Evolutionary conservation across 2,113 vertebrate genomes (phyloP), one percentile per base, ranked within the genome.

Genomic region (Abramis brama): DNA sequence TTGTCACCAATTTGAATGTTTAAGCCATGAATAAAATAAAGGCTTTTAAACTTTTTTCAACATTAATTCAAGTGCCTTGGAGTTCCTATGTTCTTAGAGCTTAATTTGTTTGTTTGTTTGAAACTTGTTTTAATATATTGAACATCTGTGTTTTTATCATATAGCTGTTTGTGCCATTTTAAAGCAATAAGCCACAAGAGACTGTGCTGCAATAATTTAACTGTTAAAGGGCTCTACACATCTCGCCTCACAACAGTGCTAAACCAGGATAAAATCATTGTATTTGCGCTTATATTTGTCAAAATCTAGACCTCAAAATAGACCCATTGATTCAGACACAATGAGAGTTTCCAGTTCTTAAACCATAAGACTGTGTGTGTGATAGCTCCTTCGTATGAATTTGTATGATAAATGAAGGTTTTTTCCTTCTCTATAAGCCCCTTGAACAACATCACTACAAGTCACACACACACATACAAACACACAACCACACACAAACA

Each of bases 401-500:
- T 75, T 75, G 43, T 47, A 27, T 75, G 23, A 75, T 50, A 75
- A 74, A 74, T 74, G 13, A 47, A 74, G 39, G 47, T 47, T 75
- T 75, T 74, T 80, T 9, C 6, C 39, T 64, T 45, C n/a, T 47
- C n/a, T 47, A 27, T 47, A 43, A 27, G 60, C 39, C 7, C 39
- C 59, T 17, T 66, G 9, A 66, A 66, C 27, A 36, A 43, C 71
- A 85, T 82, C 87, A 75, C 57, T 45, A 64, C 21, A 45, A 45
- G n/a, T 39, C 66, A 70, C 59, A 77, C 55, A 84, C 59, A 77
- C 23, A 78, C n/a, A 66, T 13, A 71, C 4, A 70, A 17, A 36
- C 59, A 77, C 55, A 84, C 59, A 77, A 23, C 73, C 82, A 70
- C 75, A 87, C 75, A 71, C 57, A 86, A 25, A 52, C 75, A n/a